These are phyloP conservation scores for Xanthorhoe spadicearia DNA, from an alignment of 2,888 invertebrate genomes.

Conservation along the genomic window DNA sequence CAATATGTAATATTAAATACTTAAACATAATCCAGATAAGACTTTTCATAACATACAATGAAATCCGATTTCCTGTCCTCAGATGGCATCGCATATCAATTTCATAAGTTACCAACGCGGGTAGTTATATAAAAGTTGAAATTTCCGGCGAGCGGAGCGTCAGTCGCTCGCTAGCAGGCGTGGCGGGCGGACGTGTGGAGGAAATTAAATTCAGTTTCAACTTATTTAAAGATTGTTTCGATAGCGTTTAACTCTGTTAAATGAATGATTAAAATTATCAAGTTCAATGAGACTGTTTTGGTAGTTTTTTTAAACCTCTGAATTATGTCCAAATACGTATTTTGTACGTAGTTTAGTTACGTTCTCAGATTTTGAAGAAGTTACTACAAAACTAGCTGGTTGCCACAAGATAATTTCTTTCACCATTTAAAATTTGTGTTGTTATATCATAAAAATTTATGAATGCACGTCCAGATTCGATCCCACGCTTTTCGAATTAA, in stretches of 20 bases:
- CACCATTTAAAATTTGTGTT: too few species aligned
- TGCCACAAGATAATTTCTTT: too few species aligned
- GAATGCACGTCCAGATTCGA: too few species aligned
- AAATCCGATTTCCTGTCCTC: constrained; percentile 31
- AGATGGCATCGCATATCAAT: constrained; percentile 39
- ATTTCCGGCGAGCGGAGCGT: constrained; percentile 55
- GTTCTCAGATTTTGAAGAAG: too few species aligned
- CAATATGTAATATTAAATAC: not conserved
- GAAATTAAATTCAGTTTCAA: constrained; percentile 53
- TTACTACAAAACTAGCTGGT: too few species aligned
- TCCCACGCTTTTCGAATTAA: too few species aligned
- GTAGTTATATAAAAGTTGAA: constrained; percentile 60
- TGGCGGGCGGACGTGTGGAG: constrained; percentile 50
- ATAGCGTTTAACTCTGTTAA: constrained; percentile 5
- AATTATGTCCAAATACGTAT: too few species aligned
- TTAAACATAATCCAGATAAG: not conserved
- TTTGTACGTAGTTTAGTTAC: too few species aligned
- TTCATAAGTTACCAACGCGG: constrained; percentile 43
- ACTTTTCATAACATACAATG: not conserved
- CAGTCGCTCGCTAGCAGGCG: constrained; percentile 44
- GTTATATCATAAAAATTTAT: too few species aligned
- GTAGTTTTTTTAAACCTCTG: not conserved
- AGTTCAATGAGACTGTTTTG: too few species aligned
- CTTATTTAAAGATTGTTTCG: constrained; percentile 24
- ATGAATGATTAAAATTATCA: not conserved